Base-by-base conservation (phyloP, 1,140 invertebrate species). In the Oedothorax gibbosus region DNA sequence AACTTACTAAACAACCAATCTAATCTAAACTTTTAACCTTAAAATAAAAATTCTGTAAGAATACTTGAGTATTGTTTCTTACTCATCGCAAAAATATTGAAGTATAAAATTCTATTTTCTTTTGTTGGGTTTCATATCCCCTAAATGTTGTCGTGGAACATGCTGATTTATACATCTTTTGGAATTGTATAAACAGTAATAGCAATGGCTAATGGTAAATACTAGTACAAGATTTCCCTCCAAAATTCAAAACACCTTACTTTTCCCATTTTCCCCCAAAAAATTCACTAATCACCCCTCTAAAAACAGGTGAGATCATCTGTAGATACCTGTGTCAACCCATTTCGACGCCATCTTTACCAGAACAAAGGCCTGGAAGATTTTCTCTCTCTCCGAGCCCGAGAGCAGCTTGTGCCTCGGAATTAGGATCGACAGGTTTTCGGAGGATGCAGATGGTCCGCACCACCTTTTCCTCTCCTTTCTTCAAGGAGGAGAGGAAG, bases 391-490 rank as follows among this genome's bases (percentile, higher is more conserved):
- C 35, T 35, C 35, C 35, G 35, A 35, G 35, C 35, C 35, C 56
- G 56, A 60, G 14, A 57, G 56, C 72, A 77, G 75, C 75, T 77
- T 77, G 75, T 51, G 21, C 75, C 65, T 77, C 65, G 75, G 75
- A 77, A 75, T 77, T 77, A 51, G 57, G 60, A 77, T 77, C 75
- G 75, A 77, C 75, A 77, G 75, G 75, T 77, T 77, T 77, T 77
- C 75, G 10, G 60, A 57, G 75, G 75, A 77, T 18, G 75, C 75
- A 77, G 75, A 77, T 77, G 75, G 62, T 77, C 75, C 49, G 18
- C 72, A 71, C 69, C 72, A 75, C 53, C 72, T 75, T 75, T 75
- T 75, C 72, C 14, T 18, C 51, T 60, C 21, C 53, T 57, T 21
- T 75, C 15, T 21, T 7, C 4, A 71, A n/a, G 68, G 49, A 51